These are phyloP conservation scores for Pyrrhura leucotis DNA, from an alignment of 2,797 vertebrate genomes.

Conservation along the genomic window DNA sequence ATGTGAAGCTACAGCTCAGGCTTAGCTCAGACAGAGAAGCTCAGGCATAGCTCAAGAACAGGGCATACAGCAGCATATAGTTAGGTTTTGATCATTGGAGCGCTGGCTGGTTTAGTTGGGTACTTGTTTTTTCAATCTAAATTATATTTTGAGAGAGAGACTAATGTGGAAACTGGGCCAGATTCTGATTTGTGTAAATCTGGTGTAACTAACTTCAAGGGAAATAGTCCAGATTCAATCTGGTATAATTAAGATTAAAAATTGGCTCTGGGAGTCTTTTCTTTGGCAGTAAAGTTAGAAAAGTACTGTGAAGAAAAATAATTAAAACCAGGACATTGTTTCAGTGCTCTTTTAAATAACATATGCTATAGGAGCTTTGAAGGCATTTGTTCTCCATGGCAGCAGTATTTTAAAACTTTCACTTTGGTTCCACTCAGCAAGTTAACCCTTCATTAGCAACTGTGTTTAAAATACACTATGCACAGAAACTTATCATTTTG, in stretches of 20 bases:
- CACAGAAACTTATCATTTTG: not conserved
- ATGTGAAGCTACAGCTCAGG: not conserved
- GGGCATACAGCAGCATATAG: not conserved
- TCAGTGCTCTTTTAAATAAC: constrained; percentile 53
- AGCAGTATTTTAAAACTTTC: constrained; percentile 64
- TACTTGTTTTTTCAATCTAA: not conserved
- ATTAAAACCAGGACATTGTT: constrained; percentile 54
- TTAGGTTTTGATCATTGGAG: not conserved
- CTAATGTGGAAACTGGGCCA: not conserved
- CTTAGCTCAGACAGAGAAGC: not conserved
- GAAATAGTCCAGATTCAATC: constrained; percentile 49
- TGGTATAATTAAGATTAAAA: constrained; percentile 62
- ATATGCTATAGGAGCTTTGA: constrained; percentile 37
- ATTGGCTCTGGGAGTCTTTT: constrained; percentile 45
- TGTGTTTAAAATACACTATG: not conserved
- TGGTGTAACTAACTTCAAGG: constrained; percentile 39
- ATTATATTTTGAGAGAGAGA: not conserved
- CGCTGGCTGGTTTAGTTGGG: not conserved
- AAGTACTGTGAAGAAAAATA: constrained; percentile 49
- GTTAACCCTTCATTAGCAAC: constrained; percentile 56
- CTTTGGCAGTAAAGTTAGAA: constrained; percentile 32
- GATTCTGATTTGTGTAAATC: constrained; percentile 21
- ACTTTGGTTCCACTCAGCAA: constrained; percentile 46
- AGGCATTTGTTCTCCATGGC: constrained; percentile 40
- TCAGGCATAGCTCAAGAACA: not conserved